These are phyloP conservation scores for Pseudomyrmex dendroicus DNA, from an alignment of 1,140 invertebrate species.

Conservation along the genomic window DNA sequence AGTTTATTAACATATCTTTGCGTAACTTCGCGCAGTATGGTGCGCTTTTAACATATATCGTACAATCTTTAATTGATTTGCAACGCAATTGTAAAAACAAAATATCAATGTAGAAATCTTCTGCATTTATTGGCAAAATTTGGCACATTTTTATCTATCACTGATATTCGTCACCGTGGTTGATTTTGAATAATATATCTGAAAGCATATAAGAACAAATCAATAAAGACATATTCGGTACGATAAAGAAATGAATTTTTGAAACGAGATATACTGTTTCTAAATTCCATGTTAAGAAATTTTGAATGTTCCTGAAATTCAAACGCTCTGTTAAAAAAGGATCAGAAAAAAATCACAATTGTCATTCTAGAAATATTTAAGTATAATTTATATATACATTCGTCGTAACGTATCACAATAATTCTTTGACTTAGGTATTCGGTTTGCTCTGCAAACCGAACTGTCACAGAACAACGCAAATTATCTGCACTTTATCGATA, in stretches of 20 bases:
- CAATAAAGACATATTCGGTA: neutral
- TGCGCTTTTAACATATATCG: neutral
- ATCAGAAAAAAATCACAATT: neutral
- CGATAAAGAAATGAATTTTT: neutral
- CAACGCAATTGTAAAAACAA: neutral
- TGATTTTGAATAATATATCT: slow-evolving; percentile 31
- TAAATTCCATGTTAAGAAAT: neutral
- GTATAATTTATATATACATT: slow-evolving; percentile 51
- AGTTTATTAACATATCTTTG: slow-evolving; percentile 7
- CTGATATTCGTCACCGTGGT: neutral
- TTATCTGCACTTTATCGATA: neutral
- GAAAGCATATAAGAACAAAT: slow-evolving; percentile 30
- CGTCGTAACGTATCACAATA: slow-evolving; percentile 46
- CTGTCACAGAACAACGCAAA: neutral
- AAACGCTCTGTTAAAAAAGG: neutral
- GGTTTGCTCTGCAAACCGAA: slow-evolving; percentile 9
- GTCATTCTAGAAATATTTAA: slow-evolving; percentile 30
- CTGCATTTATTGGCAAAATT: neutral
- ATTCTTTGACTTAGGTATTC: slow-evolving; percentile 42
- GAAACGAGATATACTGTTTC: too few relatives aligned
- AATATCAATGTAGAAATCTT: neutral
- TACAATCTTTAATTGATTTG: neutral
- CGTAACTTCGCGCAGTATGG: neutral
- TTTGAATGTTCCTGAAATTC: neutral
- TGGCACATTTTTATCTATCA: neutral